A percentile compares a stretch with the other conserved stretches of the same genome.
Evolutionary conservation across 2,888 invertebrate species (phyloP).

Genomic region (Tetanocera ferruginea): DNA sequence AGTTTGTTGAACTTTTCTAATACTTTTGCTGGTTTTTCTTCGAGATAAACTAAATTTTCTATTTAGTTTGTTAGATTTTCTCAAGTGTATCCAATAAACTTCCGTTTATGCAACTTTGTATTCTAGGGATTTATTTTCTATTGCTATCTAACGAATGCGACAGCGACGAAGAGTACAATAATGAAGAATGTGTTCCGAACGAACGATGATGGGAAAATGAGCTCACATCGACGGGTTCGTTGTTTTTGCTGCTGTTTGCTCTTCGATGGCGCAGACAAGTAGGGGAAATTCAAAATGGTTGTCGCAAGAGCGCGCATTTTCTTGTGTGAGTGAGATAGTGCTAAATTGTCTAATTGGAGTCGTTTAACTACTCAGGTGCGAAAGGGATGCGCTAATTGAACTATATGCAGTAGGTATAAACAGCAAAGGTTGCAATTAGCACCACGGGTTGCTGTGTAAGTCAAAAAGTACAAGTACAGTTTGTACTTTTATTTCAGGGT

Average conservation of each 20-base stretch:
- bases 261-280: not conserved
- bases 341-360: not conserved
- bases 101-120: slow-evolving; percentile 1
- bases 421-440: not conserved
- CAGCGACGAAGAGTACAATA: slow-evolving; percentile 24
- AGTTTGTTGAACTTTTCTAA: slow-evolving; percentile 32
- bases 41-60: not conserved
- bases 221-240: slow-evolving; percentile 3
- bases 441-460: not conserved
- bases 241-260: not conserved
- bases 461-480: not conserved
- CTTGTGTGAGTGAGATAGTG: slow-evolving; percentile 11
- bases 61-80: not conserved
- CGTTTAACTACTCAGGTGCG: not conserved
- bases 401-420: not conserved
- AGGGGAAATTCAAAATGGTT: slow-evolving; percentile 33
- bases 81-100: not conserved
- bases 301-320: slow-evolving; percentile 11
- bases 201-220: slow-evolving; percentile 34
- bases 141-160: slow-evolving; percentile 27
- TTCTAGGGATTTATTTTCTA: not conserved
- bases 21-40: not conserved
- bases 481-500: not conserved
- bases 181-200: slow-evolving; percentile 10
- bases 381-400: not conserved